A percentile compares a stretch with the other conserved stretches of the same genome.
These are phyloP conservation scores for Eudasyphora cyanicolor DNA, from an alignment of 2,888 invertebrate genomes.

Conservation along the genomic window DNA sequence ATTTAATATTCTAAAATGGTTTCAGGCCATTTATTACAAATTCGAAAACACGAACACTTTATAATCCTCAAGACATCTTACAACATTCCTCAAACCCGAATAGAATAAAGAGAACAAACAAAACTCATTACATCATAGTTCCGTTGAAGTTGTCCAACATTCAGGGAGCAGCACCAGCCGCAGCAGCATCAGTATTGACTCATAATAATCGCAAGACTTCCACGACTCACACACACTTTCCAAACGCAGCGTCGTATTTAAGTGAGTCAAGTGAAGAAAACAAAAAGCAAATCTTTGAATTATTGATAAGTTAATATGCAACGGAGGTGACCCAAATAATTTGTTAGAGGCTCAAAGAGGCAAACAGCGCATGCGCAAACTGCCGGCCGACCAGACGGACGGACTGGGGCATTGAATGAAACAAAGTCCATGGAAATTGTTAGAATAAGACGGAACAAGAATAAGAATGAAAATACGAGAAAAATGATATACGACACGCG, in stretches of 20 bases:
- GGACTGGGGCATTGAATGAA: conserved; percentile 25
- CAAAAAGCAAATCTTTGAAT: conserved; percentile 65
- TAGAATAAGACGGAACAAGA: conserved; percentile 40
- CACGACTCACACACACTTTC: not conserved
- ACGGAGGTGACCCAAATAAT: conserved; percentile 70
- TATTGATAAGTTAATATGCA: conserved; percentile 71
- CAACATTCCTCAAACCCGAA: conserved; percentile 39
- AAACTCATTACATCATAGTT: conserved; percentile 55
- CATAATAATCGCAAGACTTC: conserved; percentile 1
- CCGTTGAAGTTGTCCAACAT: too few species aligned
- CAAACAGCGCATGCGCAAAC: conserved; percentile 18
- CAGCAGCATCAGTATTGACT: conserved; percentile 49
- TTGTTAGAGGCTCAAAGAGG: conserved; percentile 62
- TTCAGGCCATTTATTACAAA: conserved; percentile 32
- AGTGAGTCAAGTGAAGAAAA: not conserved
- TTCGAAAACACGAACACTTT: conserved; percentile 14
- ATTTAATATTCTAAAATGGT: conserved; percentile 47
- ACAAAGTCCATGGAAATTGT: conserved; percentile 27
- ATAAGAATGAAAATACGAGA: not conserved
- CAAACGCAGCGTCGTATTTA: not conserved
- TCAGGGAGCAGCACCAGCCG: too few species aligned
- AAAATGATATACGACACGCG: conserved; percentile 65
- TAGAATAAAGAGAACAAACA: conserved; percentile 27
- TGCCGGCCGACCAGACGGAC: not conserved
- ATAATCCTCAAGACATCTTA: conserved; percentile 33